These are phyloP conservation scores for Philaethria dido DNA, from an alignment of 2,888 invertebrate species.

Conservation along the genomic window DNA sequence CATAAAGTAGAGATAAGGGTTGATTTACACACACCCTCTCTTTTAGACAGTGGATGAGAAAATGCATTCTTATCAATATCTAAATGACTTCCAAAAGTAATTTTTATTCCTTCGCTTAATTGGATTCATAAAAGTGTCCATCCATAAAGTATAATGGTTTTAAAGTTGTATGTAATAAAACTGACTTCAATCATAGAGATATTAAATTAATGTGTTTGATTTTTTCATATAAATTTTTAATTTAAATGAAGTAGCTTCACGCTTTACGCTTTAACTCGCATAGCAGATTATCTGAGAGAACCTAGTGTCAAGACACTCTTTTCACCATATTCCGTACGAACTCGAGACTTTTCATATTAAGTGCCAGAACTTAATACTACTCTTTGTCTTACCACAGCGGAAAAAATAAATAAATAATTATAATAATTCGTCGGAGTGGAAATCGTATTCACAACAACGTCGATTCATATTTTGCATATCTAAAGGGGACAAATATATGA, in stretches of 20 bases:
- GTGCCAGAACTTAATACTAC: too few species aligned
- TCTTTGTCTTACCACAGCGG: too few species aligned
- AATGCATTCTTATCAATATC: constrained; percentile 57
- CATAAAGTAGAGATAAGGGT: background rate
- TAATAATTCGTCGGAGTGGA: too few species aligned
- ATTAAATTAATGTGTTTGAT: background rate
- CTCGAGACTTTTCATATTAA: too few species aligned
- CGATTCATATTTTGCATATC: too few species aligned
- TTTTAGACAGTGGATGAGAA: background rate
- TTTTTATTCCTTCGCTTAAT: constrained; percentile 55
- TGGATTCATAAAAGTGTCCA: constrained; percentile 55
- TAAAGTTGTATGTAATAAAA: constrained; percentile 29
- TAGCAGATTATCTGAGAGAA: too few species aligned
- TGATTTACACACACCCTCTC: constrained; percentile 11
- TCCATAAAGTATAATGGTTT: constrained; percentile 41
- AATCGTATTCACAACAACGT: too few species aligned
- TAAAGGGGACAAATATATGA: too few species aligned
- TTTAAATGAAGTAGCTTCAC: background rate
- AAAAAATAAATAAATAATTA: too few species aligned
- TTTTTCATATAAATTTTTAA: background rate
- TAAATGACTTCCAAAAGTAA: constrained; percentile 62
- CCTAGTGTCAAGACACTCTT: too few species aligned
- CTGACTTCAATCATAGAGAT: constrained; percentile 11
- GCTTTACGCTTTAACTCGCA: too few species aligned
- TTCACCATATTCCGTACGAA: too few species aligned